Evolutionary conservation across 2,888 invertebrate species (phyloP).

Genomic region (Cantharis nigra): DNA sequence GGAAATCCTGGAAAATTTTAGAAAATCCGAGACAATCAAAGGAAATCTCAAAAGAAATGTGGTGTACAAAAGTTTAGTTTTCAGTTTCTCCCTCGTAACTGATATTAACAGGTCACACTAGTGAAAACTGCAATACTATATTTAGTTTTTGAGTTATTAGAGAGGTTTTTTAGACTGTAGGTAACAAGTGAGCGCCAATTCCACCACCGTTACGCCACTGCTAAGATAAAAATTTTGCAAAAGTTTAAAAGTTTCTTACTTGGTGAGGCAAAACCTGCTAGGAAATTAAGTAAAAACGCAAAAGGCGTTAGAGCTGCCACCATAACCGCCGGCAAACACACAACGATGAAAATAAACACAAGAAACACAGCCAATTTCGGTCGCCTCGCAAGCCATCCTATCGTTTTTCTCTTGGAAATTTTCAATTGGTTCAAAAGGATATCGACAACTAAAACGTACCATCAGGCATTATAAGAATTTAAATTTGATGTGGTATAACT

Average conservation of each 20-base stretch:
- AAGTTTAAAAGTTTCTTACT: background rate
- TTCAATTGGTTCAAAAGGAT: background rate
- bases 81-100: no score
- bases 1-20: no score
- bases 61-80: no score
- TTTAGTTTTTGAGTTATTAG: no score
- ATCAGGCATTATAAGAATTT: background rate
- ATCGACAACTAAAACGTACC: background rate
- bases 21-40: no score
- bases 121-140: no score
- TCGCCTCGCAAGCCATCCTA: conserved; percentile 16
- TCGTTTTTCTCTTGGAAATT: background rate
- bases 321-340: conserved; percentile 8
- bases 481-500: background rate
- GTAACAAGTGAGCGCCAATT: background rate
- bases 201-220: background rate
- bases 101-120: no score
- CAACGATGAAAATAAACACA: background rate
- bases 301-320: conserved; percentile 1
- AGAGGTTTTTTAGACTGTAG: no score
- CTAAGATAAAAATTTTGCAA: background rate
- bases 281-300: conserved; percentile 2
- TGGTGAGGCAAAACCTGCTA: conserved; percentile 7
- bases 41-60: no score
- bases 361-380: background rate